Conservation (phyloP, 2,888 invertebrate genomes). For the Rutpela maculata region DNA sequence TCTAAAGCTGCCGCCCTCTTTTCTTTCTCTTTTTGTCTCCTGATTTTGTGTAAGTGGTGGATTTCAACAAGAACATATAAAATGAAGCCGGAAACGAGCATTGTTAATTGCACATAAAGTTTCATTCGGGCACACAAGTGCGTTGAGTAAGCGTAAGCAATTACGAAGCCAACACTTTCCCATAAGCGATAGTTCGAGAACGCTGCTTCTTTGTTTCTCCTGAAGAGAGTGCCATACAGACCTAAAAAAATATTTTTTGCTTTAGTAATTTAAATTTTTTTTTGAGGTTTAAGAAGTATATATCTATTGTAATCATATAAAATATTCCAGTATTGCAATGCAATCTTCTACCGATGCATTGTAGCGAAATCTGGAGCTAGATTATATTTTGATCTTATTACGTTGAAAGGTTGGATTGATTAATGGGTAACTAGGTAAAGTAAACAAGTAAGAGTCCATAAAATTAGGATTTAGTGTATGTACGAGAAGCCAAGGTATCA, state of each 20-base stretch:
- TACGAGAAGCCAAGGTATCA: too few relatives aligned
- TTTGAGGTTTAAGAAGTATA: too few relatives aligned
- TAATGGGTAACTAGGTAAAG: too few relatives aligned
- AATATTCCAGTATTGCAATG: too few relatives aligned
- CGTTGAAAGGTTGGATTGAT: too few relatives aligned
- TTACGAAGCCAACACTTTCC: constrained; percentile 93
- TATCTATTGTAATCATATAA: too few relatives aligned
- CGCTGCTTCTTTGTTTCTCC: constrained; percentile 93
- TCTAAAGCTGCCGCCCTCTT: constrained; percentile 80
- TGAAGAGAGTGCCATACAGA: constrained; percentile 89
- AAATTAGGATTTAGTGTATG: too few relatives aligned
- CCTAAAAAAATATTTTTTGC: constrained; percentile 75
- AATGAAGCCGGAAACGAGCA: constrained; percentile 83
- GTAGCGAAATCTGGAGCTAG: too few relatives aligned
- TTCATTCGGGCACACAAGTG: constrained; percentile 91
- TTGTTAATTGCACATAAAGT: constrained; percentile 88
- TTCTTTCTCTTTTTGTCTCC: constrained; percentile 82
- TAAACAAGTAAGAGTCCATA: too few relatives aligned
- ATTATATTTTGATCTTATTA: too few relatives aligned
- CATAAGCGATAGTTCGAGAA: constrained; percentile 93
- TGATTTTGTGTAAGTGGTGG: constrained; percentile 87
- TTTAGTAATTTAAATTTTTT: too few relatives aligned
- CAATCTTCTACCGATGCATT: too few relatives aligned
- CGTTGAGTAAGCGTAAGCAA: constrained; percentile 92
- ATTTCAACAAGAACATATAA: constrained; percentile 90